Evolutionary conservation across 2,888 invertebrate genomes (phyloP).

Genomic region (Peribatodes rhomboidaria): DNA sequence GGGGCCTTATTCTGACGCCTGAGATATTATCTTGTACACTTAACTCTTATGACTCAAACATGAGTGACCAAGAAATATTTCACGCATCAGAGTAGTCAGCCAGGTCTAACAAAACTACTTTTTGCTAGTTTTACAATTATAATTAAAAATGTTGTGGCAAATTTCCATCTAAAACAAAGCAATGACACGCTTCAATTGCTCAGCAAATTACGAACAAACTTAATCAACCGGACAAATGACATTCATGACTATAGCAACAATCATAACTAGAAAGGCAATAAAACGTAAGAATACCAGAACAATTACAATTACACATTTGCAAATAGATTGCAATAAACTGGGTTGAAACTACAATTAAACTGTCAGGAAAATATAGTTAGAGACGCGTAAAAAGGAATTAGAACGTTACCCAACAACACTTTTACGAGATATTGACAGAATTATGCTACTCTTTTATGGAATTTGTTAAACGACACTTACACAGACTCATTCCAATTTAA

Average conservation of each 20-base stretch:
- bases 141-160: not conserved
- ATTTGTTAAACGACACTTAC: slow-evolving; percentile 6
- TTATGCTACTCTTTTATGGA: slow-evolving; percentile 25
- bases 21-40: too few species aligned
- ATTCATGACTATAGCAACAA: slow-evolving; percentile 11
- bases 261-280: slow-evolving; percentile 28
- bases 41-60: too few species aligned
- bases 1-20: too few species aligned
- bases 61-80: too few species aligned
- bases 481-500: not conserved
- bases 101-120: not conserved
- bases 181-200: not conserved
- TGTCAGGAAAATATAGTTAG: slow-evolving; percentile 54
- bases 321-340: slow-evolving; percentile 50
- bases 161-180: slow-evolving; percentile 2
- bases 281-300: slow-evolving; percentile 32
- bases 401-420: slow-evolving; percentile 35
- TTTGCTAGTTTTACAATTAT: not conserved
- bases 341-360: slow-evolving; percentile 54
- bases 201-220: slow-evolving; percentile 2
- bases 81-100: too few species aligned
- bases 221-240: slow-evolving; percentile 25
- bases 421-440: slow-evolving; percentile 35
- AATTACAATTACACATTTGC: slow-evolving; percentile 48
- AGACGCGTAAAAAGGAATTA: slow-evolving; percentile 51